Conservation (phyloP, 2,113 vertebrate genomes). For the Nesogale talazaci region DNA sequence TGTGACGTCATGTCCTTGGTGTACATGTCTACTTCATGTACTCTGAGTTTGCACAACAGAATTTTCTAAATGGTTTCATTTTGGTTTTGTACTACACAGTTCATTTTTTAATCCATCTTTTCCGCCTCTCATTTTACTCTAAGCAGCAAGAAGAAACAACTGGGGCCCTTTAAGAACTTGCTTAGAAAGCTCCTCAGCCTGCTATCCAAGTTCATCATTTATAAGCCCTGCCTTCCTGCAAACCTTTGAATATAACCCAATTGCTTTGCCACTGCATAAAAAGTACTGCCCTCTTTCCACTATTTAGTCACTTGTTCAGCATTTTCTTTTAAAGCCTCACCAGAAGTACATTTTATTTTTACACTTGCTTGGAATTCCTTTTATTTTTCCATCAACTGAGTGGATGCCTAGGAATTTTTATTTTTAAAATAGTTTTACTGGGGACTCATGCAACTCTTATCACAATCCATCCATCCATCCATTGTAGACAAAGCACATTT, state of each 20-base stretch:
- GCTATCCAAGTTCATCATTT: not conserved
- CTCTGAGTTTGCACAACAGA: not conserved
- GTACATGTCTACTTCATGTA: no score
- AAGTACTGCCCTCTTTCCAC: not conserved
- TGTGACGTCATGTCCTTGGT: not conserved
- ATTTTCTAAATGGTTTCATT: not conserved
- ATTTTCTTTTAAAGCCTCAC: not conserved
- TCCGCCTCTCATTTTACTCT: not conserved
- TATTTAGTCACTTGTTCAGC: not conserved
- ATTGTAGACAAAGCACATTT: no score
- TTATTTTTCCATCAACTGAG: no score
- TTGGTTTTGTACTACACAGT: not conserved
- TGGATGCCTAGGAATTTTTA: no score
- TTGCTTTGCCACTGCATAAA: not conserved
- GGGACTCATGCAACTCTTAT: no score
- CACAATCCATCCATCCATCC: no score
- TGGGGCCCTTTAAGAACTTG: not conserved
- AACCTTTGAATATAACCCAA: not conserved
- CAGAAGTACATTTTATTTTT: not conserved
- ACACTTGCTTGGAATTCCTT: no score
- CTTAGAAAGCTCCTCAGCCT: not conserved
- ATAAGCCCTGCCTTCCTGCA: not conserved
- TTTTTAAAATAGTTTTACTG: no score
- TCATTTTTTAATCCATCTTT: not conserved
- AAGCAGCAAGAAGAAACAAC: not conserved